Percentiles rank a stretch among this genome's conserved stretches.
Evolutionary conservation across 2,888 invertebrate species (phyloP).

Genomic region (Torymus texanus): DNA sequence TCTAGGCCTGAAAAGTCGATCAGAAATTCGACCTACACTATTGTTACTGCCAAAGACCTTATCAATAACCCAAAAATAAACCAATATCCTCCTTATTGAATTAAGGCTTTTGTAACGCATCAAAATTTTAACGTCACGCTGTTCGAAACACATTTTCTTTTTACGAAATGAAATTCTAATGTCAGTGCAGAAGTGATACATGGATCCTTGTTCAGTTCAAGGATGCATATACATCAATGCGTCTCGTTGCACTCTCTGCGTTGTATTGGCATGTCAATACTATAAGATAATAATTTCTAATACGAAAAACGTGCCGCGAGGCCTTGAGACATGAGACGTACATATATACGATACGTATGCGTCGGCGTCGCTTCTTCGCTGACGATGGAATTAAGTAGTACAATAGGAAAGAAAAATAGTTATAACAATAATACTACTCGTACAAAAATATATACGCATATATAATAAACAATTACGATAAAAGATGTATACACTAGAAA

Average conservation of each 20-base stretch:
- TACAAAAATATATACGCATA: background rate
- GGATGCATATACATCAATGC: conserved; percentile 21
- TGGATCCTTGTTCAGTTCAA: conserved; percentile 42
- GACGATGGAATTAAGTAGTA: conserved; percentile 5
- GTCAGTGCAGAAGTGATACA: conserved; percentile 8
- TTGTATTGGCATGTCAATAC: conserved; percentile 39
- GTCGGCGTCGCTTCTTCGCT: background rate
- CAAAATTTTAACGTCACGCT: no score
- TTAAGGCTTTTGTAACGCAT: no score
- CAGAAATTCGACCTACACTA: no score
- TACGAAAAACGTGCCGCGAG: conserved; percentile 35
- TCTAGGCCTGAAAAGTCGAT: no score
- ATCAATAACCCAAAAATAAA: no score
- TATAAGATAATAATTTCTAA: conserved; percentile 46
- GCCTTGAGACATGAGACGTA: background rate
- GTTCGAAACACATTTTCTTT: background rate
- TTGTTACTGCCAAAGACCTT: no score
- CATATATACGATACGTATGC: background rate
- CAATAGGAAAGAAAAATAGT: background rate
- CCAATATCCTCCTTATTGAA: no score
- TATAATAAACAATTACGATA: background rate
- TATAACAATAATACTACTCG: background rate
- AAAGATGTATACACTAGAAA: background rate
- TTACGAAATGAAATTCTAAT: conserved; percentile 20
- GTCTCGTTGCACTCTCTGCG: no score